phyloP scores from a whole-genome alignment of 2,888 invertebrate species.

The Ophion ventricosus region DNA sequence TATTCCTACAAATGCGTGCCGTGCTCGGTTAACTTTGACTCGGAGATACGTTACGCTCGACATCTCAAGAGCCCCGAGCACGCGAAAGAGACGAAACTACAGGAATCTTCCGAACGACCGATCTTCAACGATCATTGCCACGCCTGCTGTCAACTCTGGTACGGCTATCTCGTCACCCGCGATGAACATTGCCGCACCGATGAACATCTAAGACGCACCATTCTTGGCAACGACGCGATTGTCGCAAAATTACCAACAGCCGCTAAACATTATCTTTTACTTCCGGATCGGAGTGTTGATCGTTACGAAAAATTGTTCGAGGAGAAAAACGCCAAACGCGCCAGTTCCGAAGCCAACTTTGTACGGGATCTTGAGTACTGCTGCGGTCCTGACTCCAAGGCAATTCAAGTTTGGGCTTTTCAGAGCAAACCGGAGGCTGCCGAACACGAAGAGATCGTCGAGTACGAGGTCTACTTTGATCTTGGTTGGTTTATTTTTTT shows the following conservation, averaged over 20 bases:
- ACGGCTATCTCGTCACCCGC: slow-evolving; percentile 45
- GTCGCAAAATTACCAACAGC: slow-evolving; percentile 23
- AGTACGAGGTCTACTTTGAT: slow-evolving; percentile 8
- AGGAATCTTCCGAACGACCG: background rate
- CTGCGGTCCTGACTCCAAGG: background rate
- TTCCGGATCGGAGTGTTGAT: background rate
- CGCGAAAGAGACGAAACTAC: background rate
- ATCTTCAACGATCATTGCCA: slow-evolving; percentile 39
- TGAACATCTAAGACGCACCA: slow-evolving; percentile 27
- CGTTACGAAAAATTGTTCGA: background rate
- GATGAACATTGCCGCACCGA: slow-evolving; percentile 34
- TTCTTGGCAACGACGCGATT: background rate
- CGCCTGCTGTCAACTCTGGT: slow-evolving; percentile 55
- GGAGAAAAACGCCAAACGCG: background rate
- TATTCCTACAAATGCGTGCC: slow-evolving; percentile 44
- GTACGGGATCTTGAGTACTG: background rate
- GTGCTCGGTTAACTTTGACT: background rate
- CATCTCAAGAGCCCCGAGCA: slow-evolving; percentile 42
- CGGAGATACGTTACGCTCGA: slow-evolving; percentile 30
- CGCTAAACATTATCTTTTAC: background rate
- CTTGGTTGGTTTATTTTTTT: background rate
- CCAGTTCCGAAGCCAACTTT: background rate
- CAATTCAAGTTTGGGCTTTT: background rate
- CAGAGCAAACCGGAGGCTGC: background rate
- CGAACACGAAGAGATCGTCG: background rate